Conservation (phyloP, 2,797 vertebrate species). For the Sylvia borin region DNA sequence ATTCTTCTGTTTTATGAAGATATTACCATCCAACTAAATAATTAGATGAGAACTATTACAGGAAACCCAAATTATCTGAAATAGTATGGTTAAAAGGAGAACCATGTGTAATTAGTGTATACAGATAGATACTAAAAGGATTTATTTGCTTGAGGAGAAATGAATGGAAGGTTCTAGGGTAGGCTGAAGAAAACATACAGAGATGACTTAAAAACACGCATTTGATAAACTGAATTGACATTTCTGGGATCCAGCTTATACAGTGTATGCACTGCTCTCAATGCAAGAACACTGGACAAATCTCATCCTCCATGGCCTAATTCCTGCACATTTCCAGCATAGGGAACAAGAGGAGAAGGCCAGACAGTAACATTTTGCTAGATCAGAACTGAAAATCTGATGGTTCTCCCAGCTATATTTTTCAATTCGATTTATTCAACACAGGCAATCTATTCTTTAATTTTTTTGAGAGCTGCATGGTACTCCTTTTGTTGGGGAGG, state of each 20-base stretch:
- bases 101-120: background rate
- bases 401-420: background rate
- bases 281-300: background rate
- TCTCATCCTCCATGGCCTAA: fast-evolving
- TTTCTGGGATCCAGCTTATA: background rate
- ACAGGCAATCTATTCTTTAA: background rate
- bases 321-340: background rate
- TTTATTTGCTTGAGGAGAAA: background rate
- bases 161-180: background rate
- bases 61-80: background rate
- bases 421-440: background rate
- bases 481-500: background rate
- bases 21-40: background rate
- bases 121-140: background rate
- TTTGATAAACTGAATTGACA: background rate
- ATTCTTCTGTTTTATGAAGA: background rate
- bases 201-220: background rate
- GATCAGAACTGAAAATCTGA: background rate
- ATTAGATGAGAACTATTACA: background rate
- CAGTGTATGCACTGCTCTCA: background rate
- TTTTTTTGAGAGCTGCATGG: background rate
- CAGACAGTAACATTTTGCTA: background rate
- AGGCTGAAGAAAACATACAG: background rate
- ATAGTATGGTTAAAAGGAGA: background rate
- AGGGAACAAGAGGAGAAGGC: fast-evolving